A percentile compares a stretch with the other conserved stretches of the same genome.
Evolutionary conservation across 2,797 vertebrate species (phyloP).

Genomic region (Lithobates pipiens): DNA sequence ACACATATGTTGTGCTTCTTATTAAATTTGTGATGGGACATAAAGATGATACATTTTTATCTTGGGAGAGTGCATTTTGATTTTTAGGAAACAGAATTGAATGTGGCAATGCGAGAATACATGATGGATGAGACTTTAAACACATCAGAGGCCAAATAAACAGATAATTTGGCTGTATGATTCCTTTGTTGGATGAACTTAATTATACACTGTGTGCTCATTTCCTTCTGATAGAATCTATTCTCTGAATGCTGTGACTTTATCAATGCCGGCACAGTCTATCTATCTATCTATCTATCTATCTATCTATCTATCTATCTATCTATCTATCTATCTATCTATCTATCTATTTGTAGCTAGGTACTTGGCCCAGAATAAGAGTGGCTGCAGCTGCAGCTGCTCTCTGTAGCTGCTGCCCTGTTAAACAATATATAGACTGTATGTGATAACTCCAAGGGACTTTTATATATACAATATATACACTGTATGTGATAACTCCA

Average conservation of each 20-base stretch:
- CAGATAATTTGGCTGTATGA: slow-evolving; percentile 1
- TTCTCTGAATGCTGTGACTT: too few relatives aligned
- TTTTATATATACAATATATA: too few relatives aligned
- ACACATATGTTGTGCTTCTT: too few relatives aligned
- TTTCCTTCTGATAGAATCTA: not conserved
- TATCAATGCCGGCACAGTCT: not conserved
- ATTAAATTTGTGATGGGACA: not conserved
- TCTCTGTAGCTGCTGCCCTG: too few relatives aligned
- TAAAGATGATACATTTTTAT: not conserved
- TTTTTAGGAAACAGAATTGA: not conserved
- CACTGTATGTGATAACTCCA: too few relatives aligned
- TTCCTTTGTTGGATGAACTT: slow-evolving; percentile 5
- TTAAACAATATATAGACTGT: too few relatives aligned
- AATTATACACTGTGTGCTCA: not conserved
- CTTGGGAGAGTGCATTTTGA: not conserved
- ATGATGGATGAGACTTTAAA: not conserved
- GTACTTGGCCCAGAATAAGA: too few relatives aligned
- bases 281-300: slow-evolving; percentile 11
- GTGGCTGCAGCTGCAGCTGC: too few relatives aligned
- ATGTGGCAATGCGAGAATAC: not conserved
- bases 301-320: slow-evolving; percentile 7
- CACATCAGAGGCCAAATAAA: slow-evolving; percentile 4
- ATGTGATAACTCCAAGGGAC: too few relatives aligned
- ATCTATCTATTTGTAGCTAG: not conserved
- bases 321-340: not conserved